These are phyloP conservation scores for Patella depressa DNA, from an alignment of 2,888 invertebrate genomes.

Conservation along the genomic window DNA sequence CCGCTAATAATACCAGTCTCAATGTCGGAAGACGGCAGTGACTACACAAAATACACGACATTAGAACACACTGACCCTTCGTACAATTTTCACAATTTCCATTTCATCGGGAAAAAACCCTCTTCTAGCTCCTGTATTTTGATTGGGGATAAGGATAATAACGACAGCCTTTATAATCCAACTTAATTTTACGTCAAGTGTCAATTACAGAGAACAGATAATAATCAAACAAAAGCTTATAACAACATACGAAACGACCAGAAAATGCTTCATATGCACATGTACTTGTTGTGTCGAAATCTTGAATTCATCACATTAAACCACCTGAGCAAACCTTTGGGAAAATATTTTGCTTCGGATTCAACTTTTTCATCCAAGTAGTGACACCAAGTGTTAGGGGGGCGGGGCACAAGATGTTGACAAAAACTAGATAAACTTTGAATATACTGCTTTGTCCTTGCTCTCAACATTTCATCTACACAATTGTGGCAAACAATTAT, in stretches of 20 bases:
- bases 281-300: background rate
- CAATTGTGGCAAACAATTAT: constrained; percentile 9
- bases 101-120: too few relatives aligned
- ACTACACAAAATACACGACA: too few relatives aligned
- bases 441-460: constrained; percentile 8
- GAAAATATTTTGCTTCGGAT: constrained; percentile 2
- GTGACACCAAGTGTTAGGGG: background rate
- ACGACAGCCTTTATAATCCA: background rate
- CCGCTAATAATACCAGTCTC: too few relatives aligned
- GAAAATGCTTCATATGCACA: background rate
- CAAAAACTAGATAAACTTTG: constrained; percentile 12
- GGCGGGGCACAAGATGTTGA: constrained; percentile 5
- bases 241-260: background rate
- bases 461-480: background rate
- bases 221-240: too few relatives aligned
- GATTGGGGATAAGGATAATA: too few relatives aligned
- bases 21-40: too few relatives aligned
- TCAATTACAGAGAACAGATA: background rate
- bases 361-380: background rate
- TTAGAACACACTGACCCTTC: too few relatives aligned
- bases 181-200: background rate
- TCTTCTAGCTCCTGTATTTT: too few relatives aligned
- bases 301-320: background rate
- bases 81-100: too few relatives aligned
- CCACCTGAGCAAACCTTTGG: constrained; percentile 7